Evolutionary conservation across 2,113 vertebrate genomes (phyloP).

Genomic region (Antennarius striatus): DNA sequence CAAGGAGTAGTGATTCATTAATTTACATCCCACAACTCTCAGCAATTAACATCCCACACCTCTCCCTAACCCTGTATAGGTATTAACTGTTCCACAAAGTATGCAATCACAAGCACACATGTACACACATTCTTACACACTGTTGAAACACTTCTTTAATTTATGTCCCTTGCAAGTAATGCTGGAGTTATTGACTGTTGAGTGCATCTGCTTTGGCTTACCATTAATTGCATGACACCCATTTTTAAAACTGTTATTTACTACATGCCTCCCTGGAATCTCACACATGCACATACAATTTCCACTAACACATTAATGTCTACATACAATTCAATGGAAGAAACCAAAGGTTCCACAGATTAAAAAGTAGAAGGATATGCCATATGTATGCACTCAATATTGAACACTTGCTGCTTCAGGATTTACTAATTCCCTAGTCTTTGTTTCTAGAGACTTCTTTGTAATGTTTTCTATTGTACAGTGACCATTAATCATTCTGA

Average conservation of each 20-base stretch:
- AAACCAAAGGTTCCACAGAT: slow-evolving; percentile 8
- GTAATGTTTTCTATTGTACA: slow-evolving; percentile 40
- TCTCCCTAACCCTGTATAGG: slow-evolving; percentile 8
- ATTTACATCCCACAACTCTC: background rate
- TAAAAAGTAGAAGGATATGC: background rate
- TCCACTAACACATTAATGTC: background rate
- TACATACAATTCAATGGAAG: background rate
- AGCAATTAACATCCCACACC: slow-evolving; percentile 19
- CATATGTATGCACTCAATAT: slow-evolving; percentile 15
- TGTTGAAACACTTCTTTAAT: slow-evolving; percentile 25
- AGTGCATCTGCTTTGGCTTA: slow-evolving; percentile 40
- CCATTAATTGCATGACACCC: slow-evolving; percentile 61
- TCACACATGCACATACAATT: slow-evolving; percentile 9
- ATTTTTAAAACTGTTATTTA: slow-evolving; percentile 56
- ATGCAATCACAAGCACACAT: slow-evolving; percentile 1
- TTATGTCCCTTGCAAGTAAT: slow-evolving; percentile 36
- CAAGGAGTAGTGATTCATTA: slow-evolving; percentile 5
- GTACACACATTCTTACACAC: background rate
- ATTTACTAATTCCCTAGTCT: slow-evolving; percentile 38
- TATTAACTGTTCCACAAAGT: slow-evolving; percentile 12
- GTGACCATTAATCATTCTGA: slow-evolving; percentile 54
- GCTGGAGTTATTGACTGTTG: slow-evolving; percentile 52
- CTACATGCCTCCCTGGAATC: slow-evolving; percentile 26
- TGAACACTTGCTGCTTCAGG: slow-evolving; percentile 27
- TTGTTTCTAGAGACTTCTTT: slow-evolving; percentile 16